A percentile compares a stretch with the other conserved stretches of the same genome.
These are phyloP conservation scores for Tachystola acroxantha DNA, from an alignment of 2,888 invertebrate species.

Conservation along the genomic window DNA sequence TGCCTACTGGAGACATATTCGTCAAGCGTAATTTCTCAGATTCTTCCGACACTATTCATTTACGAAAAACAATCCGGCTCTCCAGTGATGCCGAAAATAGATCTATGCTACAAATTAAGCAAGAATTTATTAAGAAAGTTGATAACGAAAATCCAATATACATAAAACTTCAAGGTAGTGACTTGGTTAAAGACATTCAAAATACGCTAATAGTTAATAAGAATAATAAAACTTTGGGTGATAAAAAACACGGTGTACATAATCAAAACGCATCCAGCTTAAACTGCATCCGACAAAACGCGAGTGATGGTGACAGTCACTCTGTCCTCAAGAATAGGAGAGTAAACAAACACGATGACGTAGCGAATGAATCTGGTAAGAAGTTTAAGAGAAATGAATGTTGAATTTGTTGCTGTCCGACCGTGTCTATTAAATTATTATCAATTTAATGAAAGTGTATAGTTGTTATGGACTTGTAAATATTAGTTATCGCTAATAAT, in stretches of 20 bases:
- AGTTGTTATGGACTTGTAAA: slow-evolving; percentile 67
- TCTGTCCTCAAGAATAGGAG: slow-evolving; percentile 63
- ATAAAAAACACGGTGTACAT: slow-evolving; percentile 73
- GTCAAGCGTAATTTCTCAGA: slow-evolving; percentile 62
- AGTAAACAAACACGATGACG: slow-evolving; percentile 63
- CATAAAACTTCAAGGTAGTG: slow-evolving; percentile 62
- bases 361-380: slow-evolving; percentile 61
- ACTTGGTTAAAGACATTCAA: slow-evolving; percentile 73
- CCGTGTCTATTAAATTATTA: slow-evolving; percentile 68
- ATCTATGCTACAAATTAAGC: slow-evolving; percentile 64
- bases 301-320: slow-evolving; percentile 63
- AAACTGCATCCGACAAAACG: slow-evolving; percentile 64
- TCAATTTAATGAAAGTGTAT: slow-evolving; percentile 64
- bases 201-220: slow-evolving; percentile 71
- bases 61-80: slow-evolving; percentile 65
- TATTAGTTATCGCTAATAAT: slow-evolving; percentile 65
- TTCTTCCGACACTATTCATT: slow-evolving; percentile 56
- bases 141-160: slow-evolving; percentile 68
- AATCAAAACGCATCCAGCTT: slow-evolving; percentile 68
- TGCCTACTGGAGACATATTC: slow-evolving; percentile 60
- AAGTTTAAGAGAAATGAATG: slow-evolving; percentile 72
- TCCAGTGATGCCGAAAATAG: slow-evolving; percentile 66
- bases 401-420: slow-evolving; percentile 51
- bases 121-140: slow-evolving; percentile 60
- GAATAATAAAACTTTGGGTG: slow-evolving; percentile 66